These are phyloP conservation scores for Anabacerthia variegaticeps DNA, from an alignment of 2,797 vertebrate species.

Conservation along the genomic window DNA sequence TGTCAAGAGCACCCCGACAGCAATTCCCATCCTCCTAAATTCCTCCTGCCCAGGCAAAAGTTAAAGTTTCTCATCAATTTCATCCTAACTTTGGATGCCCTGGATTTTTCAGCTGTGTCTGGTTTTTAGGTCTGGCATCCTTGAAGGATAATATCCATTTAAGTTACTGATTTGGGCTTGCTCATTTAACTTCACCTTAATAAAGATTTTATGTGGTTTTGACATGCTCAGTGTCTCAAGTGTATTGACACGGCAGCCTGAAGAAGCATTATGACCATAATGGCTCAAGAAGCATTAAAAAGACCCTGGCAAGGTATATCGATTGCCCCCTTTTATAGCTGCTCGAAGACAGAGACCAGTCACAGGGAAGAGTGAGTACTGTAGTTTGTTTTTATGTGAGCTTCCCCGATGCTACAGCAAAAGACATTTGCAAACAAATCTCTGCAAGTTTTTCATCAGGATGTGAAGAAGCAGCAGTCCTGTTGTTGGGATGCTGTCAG, in stretches of 20 bases:
- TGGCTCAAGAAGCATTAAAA: constrained; percentile 11
- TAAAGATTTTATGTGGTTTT: constrained; percentile 60
- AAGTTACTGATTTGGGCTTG: not conserved
- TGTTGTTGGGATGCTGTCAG: not conserved
- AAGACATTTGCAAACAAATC: not conserved
- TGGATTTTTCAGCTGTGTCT: not conserved
- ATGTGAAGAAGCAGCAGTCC: not conserved
- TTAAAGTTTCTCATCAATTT: not conserved
- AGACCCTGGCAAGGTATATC: not conserved
- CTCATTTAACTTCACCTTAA: constrained; percentile 50
- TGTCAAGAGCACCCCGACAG: not conserved
- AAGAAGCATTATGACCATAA: constrained; percentile 26
- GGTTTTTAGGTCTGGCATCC: not conserved
- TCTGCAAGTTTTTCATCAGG: not conserved
- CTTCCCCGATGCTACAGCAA: not conserved
- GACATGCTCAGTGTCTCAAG: constrained; percentile 19
- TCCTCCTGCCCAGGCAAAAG: not conserved
- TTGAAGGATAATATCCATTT: constrained; percentile 17
- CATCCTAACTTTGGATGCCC: not conserved
- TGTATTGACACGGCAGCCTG: constrained; percentile 2
- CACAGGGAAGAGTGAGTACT: not conserved
- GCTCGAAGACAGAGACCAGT: constrained; percentile 1
- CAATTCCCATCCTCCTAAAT: not conserved
- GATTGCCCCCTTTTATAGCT: constrained; percentile 7
- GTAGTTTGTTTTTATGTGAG: not conserved